Conservation (phyloP, 1,140 invertebrate genomes). For the Drosophila pruinosa region DNA sequence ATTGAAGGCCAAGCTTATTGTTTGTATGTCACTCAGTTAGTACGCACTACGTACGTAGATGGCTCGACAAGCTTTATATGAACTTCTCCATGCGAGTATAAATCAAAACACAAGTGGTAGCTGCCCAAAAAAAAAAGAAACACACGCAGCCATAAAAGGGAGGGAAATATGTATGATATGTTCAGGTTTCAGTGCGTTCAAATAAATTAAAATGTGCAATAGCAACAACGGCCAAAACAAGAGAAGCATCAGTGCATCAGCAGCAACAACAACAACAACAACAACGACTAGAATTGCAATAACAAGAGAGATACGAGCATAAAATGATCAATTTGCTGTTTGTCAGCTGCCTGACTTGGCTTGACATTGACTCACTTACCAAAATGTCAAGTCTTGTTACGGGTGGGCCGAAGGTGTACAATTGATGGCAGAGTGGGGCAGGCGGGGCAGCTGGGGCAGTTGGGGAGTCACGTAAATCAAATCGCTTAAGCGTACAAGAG, state of each 20-base stretch:
- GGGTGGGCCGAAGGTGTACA: background rate
- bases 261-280: constrained; percentile 23
- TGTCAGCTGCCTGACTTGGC: constrained; percentile 2
- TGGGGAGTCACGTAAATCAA: constrained; percentile 19
- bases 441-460: background rate
- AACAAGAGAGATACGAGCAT: background rate
- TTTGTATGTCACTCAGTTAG: background rate
- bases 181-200: background rate
- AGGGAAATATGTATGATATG: constrained; percentile 40
- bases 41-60: background rate
- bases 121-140: constrained; percentile 1
- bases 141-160: constrained; percentile 1
- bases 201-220: constrained; percentile 27
- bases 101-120: background rate
- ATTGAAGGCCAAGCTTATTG: constrained; percentile 1
- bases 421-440: background rate
- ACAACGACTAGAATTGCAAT: background rate
- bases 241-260: background rate
- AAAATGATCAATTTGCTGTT: constrained; percentile 27
- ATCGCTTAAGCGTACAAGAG: constrained; percentile 6
- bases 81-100: background rate
- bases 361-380: constrained; percentile 35
- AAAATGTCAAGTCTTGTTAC: constrained; percentile 30
- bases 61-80: background rate
- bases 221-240: constrained; percentile 1